Conservation (phyloP, 92 coral and sea anemone species). For the Paramuricea clavata region DNA sequence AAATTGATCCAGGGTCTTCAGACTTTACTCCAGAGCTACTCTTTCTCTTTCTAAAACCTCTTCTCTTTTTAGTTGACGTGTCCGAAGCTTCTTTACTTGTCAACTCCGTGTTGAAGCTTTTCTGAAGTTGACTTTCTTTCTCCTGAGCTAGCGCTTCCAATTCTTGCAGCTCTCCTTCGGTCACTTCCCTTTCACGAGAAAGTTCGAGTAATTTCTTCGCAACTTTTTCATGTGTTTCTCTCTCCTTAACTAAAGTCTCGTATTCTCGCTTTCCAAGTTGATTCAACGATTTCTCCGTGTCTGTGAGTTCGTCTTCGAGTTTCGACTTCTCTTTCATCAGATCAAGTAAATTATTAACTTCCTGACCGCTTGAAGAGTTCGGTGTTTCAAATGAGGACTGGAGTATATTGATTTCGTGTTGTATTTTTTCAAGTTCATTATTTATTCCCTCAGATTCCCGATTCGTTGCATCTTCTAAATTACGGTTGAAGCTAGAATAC, state of each 20-base stretch:
- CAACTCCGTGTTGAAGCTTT: background rate
- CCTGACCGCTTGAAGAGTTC: background rate
- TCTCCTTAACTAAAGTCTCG: conserved; percentile 27
- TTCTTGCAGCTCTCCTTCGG: conserved; percentile 16
- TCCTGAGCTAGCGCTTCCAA: conserved; percentile 5
- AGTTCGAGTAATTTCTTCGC: conserved; percentile 26
- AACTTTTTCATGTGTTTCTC: conserved; percentile 30
- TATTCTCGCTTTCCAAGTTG: conserved; percentile 32
- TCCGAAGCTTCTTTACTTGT: background rate
- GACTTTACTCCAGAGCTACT: background rate
- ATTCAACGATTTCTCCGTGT: conserved; percentile 22
- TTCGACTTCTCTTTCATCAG: conserved; percentile 33
- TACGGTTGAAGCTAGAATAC: background rate
- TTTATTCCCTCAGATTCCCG: background rate
- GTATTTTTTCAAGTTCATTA: conserved; percentile 31
- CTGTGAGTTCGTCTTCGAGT: conserved; percentile 29
- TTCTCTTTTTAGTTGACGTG: background rate
- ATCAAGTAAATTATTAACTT: conserved; percentile 29
- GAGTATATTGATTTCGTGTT: conserved; percentile 15
- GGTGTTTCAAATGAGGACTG: conserved; percentile 20
- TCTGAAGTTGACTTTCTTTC: conserved; percentile 14
- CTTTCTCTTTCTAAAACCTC: background rate
- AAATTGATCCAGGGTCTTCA: background rate
- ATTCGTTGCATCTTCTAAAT: background rate
- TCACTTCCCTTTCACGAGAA: conserved; percentile 16